Evolutionary conservation across 2,888 invertebrate genomes (phyloP).

Genomic region (Lepidocyrtinus sp.): DNA sequence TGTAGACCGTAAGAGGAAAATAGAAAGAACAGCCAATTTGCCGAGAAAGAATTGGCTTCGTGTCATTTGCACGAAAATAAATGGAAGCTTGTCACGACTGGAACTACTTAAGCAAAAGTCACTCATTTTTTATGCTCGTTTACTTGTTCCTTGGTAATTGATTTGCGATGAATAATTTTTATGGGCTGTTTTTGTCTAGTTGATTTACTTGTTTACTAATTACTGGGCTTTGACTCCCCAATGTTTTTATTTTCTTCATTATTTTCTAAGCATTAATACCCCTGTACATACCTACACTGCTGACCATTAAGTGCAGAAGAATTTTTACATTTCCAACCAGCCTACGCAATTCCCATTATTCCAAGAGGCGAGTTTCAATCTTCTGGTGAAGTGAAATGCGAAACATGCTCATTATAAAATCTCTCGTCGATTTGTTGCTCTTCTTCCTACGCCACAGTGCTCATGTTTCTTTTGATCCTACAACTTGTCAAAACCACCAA

Average conservation of each 20-base stretch:
- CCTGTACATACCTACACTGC: too few relatives aligned
- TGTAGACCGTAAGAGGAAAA: too few relatives aligned
- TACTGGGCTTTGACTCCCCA: slow-evolving; percentile 24
- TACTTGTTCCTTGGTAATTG: slow-evolving; percentile 51
- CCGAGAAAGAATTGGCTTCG: slow-evolving; percentile 56
- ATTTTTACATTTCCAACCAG: background rate
- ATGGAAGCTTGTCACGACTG: slow-evolving; percentile 69
- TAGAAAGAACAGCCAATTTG: slow-evolving; percentile 51
- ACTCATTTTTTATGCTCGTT: slow-evolving; percentile 34
- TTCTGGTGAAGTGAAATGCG: background rate
- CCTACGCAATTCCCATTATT: slow-evolving; percentile 6
- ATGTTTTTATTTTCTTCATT: slow-evolving; percentile 19
- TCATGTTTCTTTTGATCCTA: background rate
- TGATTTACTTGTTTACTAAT: slow-evolving; percentile 57
- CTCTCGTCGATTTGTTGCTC: slow-evolving; percentile 2
- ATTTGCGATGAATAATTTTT: slow-evolving; percentile 60
- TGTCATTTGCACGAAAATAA: slow-evolving; percentile 68
- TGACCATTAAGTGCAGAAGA: background rate
- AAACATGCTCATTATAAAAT: slow-evolving; percentile 3
- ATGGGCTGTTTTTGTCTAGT: slow-evolving; percentile 53
- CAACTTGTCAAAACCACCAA: slow-evolving; percentile 28
- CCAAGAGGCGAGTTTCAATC: background rate
- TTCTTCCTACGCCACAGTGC: slow-evolving; percentile 25
- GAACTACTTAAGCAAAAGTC: slow-evolving; percentile 64
- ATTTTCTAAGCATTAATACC: slow-evolving; percentile 6